Conservation (phyloP, 2,888 invertebrate species). For the Drosophila paucipuncta region DNA sequence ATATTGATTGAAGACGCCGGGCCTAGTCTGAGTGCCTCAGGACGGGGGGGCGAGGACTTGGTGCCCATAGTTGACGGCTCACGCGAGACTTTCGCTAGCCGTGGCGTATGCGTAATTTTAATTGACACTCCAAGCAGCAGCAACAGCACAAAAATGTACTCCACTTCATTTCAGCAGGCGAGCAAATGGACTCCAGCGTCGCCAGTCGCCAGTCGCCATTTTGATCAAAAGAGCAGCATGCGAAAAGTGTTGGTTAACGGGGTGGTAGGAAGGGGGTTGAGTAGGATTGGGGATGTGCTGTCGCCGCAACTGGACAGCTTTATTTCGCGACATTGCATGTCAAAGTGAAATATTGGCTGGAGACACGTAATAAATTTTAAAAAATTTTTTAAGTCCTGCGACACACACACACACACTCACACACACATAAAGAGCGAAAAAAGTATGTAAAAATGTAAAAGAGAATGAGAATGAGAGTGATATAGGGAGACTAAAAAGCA, state of each 20-base stretch:
- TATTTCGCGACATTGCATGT: conserved; percentile 84
- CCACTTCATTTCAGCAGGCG: conserved; percentile 56
- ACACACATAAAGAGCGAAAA: conserved; percentile 11
- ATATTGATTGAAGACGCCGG: conserved; percentile 68
- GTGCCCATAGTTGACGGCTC: conserved; percentile 1
- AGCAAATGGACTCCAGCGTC: conserved; percentile 64
- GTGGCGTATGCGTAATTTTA: conserved; percentile 67
- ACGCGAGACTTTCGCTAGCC: conserved; percentile 6
- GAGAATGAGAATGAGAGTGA: conserved; percentile 22
- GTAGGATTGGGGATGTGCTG: conserved; percentile 4
- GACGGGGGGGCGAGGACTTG: not conserved
- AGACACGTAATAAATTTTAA: conserved; percentile 85
- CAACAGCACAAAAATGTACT: conserved; percentile 25
- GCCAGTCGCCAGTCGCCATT: not conserved
- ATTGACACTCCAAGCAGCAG: conserved; percentile 65
- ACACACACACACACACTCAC: conserved; percentile 27
- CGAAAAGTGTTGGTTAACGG: not conserved
- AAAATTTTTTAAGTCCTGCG: conserved; percentile 70
- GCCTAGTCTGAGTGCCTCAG: conserved; percentile 3
- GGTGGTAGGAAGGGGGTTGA: not conserved
- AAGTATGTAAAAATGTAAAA: conserved; percentile 35
- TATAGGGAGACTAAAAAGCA: conserved; percentile 37
- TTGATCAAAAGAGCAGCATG: conserved; percentile 38
- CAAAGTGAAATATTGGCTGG: conserved; percentile 85
- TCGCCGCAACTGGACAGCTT: conserved; percentile 82